phyloP scores from a whole-genome alignment of 2,113 vertebrate species.

The Gobio gobio region DNA sequence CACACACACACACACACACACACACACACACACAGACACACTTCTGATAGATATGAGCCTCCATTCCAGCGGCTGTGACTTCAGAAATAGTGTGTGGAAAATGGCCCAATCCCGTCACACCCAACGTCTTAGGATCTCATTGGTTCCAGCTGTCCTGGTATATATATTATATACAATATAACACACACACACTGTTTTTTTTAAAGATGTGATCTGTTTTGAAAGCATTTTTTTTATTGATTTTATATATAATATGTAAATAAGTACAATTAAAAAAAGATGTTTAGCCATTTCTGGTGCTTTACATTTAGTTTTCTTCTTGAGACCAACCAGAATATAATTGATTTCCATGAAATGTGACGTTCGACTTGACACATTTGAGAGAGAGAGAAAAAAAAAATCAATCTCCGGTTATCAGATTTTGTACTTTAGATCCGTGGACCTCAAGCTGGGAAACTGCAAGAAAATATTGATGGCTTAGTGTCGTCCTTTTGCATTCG shows the following conservation, averaged over 20 bases:
- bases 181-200: no score
- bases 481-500: conserved; percentile 26
- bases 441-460: background rate
- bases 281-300: background rate
- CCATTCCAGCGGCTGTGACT: background rate
- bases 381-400: background rate
- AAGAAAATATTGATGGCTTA: conserved; percentile 22
- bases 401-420: conserved; percentile 16
- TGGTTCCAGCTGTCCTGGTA: background rate
- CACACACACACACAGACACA: conserved; percentile 22
- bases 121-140: background rate
- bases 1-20: no score
- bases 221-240: no score
- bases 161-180: no score
- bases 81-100: background rate
- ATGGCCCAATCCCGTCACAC: background rate
- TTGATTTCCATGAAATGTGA: background rate
- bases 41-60: conserved; percentile 22
- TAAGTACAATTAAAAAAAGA: background rate
- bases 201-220: background rate
- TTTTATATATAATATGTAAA: no score
- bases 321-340: background rate
- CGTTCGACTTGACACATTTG: background rate
- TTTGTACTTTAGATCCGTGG: background rate
- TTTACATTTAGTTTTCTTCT: background rate